A percentile compares a stretch with the other conserved stretches of the same genome.
These are phyloP conservation scores for Telmatochromis sp. DNA, from an alignment of 2,113 vertebrate genomes.

Conservation along the genomic window DNA sequence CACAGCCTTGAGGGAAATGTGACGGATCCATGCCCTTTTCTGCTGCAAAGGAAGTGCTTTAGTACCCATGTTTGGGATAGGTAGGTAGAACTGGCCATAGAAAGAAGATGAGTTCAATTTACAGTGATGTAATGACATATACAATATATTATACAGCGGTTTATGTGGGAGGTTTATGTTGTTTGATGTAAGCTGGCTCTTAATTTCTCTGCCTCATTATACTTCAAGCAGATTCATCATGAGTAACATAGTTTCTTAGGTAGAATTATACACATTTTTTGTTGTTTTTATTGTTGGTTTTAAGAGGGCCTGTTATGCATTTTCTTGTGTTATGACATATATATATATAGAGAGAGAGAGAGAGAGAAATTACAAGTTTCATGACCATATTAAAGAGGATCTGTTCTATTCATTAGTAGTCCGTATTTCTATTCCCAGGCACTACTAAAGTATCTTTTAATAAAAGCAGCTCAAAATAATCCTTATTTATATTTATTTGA, in stretches of 20 bases:
- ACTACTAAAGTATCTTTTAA: neutral
- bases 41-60: conserved; percentile 44
- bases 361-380: neutral
- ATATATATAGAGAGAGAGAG: accelerated
- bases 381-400: neutral
- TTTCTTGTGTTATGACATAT: neutral
- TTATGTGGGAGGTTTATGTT: conserved; percentile 6
- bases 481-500: neutral
- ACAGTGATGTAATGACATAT: conserved; percentile 56
- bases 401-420: neutral
- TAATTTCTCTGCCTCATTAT: neutral
- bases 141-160: conserved; percentile 45
- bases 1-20: neutral
- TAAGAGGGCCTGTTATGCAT: neutral
- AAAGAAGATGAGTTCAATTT: conserved; percentile 62
- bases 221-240: conserved; percentile 2
- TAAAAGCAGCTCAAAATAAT: neutral
- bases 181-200: neutral
- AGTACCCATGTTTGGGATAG: conserved; percentile 24
- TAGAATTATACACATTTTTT: neutral
- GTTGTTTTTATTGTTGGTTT: neutral
- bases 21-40: conserved; percentile 33
- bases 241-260: neutral
- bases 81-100: conserved; percentile 37
- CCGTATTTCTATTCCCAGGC: neutral